Evolutionary conservation across 1,140 invertebrate genomes (phyloP), one percentile per base, ranked within the genome.

Genomic region (Brachionus koreanus): DNA sequence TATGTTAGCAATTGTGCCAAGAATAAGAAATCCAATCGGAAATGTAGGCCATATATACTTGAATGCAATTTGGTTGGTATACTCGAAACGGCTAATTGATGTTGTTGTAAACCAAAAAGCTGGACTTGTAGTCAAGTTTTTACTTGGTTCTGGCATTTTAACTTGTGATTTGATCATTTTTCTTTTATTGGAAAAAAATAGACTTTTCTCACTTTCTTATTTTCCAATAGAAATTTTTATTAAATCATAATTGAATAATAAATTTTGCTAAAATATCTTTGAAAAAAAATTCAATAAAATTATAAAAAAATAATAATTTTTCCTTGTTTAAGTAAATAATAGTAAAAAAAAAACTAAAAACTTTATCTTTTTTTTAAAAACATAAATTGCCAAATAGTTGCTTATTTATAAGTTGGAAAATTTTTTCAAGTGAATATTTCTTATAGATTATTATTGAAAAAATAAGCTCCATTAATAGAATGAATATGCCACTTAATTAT

Each of bases 1-100:
- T 13, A 79, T 79, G 25, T 79, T 79, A 7, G 49, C 29, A 23
- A 79, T 65, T 37, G 76, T 79, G 16, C 76, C 76, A 4, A 79
- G 49, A 12, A 79, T 65, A 5, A 79, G 29, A 79, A 79, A 79
- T 9, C 76, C 76, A 16, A 61, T 25, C 16, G 76, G 76, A 79
- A 79, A 42, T 39, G 49, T 79, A 19, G 76, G 76, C 76, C 76
- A 79, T 39, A 79, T 61, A n/a, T 79, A 79, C 19, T 57, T 79
- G n/a, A 57, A 16, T 42, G 76, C 76, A 13, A 79, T 61, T 39
- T 39, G 19, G 57, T 79, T 79, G n/a, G 76, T 79, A 12, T 65
- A 65, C 19, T 57, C 23, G 49, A 61, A 79, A 33, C 10, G 69
- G 43, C 43, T 35, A 9, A 74, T 9, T 13, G 19, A 25, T 33